Evolutionary conservation across 2,888 invertebrate genomes (phyloP), one percentile per base, ranked within the genome.

Genomic region (Salticus scenicus): DNA sequence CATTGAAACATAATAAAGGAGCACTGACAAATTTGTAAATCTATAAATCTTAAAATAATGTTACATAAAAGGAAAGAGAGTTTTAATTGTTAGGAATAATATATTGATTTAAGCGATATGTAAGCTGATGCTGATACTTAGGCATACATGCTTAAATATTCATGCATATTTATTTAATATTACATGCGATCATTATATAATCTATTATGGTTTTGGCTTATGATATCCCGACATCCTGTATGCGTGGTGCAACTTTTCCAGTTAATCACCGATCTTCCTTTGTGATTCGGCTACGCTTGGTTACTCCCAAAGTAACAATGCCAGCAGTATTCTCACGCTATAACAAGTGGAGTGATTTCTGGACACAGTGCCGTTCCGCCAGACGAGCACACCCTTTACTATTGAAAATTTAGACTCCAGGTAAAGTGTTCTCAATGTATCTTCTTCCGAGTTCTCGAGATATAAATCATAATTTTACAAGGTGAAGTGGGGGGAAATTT

Each of bases 161-260:
- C 24, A 57, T 24, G 2, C 57, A 57, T 14, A 47, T 14, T 14
- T 57, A 57, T 57, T 20, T n/a, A 1, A 24, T 24, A 57, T 24
- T 57, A 7, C 24, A 57, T 57, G 12, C 24, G 12, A 7, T 57
- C 24, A 20, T 24, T 57, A 57, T 57, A 24, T 57, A 57, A 57
- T 57, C 20, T 57, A 24, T 24, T 24, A n/a, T 20, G 4, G 20
- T 57, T 57, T 57, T 57, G 5, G 57, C 57, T 5, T 57, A 24
- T 57, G 57, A 57, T 57, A 57, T 17, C 57, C 8, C 57, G 57
- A 57, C 57, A 57, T 57, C 57, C 57, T 57, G 57, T 57, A 24
- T 57, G 57, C 7, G 57, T 24, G 20, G 57, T 57, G 57, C 57
- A 57, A 57, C 57, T 57, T 57, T 5, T 57, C 57, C 20, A 24